Evolutionary conservation across 2,113 vertebrate genomes (phyloP).

Genomic region (Poecilia latipinna): DNA sequence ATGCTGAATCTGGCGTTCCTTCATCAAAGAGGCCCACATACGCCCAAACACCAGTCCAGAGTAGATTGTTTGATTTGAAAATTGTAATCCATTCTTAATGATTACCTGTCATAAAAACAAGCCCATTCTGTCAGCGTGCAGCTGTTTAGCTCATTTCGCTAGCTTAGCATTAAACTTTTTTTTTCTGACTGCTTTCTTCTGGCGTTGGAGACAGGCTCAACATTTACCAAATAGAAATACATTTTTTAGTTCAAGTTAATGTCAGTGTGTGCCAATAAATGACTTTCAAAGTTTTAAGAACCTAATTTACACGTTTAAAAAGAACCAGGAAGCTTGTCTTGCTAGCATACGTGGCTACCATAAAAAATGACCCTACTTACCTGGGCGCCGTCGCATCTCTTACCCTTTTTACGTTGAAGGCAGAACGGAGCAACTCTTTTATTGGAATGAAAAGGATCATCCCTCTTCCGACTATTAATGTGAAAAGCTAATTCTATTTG

Average conservation of each 20-base stretch:
- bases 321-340: not conserved
- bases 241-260: too few species aligned
- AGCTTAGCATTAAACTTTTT: too few species aligned
- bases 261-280: too few species aligned
- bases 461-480: not conserved
- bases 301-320: not conserved
- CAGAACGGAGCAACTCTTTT: not conserved
- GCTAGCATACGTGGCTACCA: not conserved
- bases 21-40: too few species aligned
- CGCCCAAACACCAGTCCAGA: not conserved
- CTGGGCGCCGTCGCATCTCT: not conserved
- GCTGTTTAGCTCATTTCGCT: not conserved
- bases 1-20: too few species aligned
- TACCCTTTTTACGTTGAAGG: not conserved
- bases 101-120: too few species aligned
- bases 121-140: not conserved
- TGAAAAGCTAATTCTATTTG: constrained; percentile 10
- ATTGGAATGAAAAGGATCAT: not conserved
- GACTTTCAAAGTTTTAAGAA: not conserved
- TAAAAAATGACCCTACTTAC: not conserved
- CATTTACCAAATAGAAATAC: too few species aligned
- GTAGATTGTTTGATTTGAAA: not conserved
- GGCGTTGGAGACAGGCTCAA: too few species aligned
- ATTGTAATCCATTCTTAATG: not conserved
- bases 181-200: too few species aligned